Base-by-base conservation (phyloP, 2,113 vertebrate species). In the Pollachius pollachius region DNA sequence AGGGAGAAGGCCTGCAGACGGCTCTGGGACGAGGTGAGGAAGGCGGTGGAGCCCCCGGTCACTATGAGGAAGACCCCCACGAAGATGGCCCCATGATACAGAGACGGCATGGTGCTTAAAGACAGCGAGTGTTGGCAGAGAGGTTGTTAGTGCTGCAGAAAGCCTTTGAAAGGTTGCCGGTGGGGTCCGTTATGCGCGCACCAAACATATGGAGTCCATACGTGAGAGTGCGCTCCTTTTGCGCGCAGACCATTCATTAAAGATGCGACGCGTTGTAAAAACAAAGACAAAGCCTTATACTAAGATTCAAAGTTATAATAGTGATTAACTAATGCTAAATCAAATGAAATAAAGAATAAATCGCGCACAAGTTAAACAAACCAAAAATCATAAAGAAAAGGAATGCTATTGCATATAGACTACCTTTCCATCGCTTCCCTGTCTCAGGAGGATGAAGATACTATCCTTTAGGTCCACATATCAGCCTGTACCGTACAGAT, bases 71-170 rank as follows among this genome's bases (percentile, higher is more conserved):
- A 91, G 74, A 90, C 88, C 72, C 92, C 92, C 15, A 92, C 70
- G 67, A 93, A 90, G 74, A 93, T 92, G 72, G 92, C 89, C 74
- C 89, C 91, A 59, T 93, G 91, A 72, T 93, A 91, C 69, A 93
- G 78, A 58, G 91, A 92, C 81, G 91, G 92, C 92, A 93, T 93
- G 74, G 69, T 90, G 65, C 17, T 80, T 63, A 27, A 70, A 41
- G 19, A 41, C 58, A 11, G 13, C 19, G 25, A 68, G 74, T 72
- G 74, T 68, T 72, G 60, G 68, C 9, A 34, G 37, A 25, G 61
- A 61, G 71, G 66, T 3, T 37, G 77, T 71, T 75, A 77, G 65
- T 65, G 74, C 72, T 68, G 41, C 41, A 48, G 2, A 13, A 48
- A 48, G 9, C 4, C 41, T 9, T 48, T 9, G 9, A 48, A 48